Evolutionary conservation across 2,797 vertebrate species (phyloP), one percentile per base, ranked within the genome.

Genomic region (Chelon auratus): DNA sequence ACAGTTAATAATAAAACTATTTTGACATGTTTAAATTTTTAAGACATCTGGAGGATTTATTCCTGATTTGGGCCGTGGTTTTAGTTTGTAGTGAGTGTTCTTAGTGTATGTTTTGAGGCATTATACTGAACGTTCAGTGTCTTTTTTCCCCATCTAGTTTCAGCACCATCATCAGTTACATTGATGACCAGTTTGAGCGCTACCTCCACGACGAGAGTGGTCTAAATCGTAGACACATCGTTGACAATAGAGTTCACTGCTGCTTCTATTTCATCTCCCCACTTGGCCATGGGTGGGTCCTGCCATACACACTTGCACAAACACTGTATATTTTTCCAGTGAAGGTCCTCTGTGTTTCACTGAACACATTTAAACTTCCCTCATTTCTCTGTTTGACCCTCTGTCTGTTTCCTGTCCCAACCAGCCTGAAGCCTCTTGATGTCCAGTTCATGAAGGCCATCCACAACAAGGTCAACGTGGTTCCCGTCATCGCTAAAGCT

Each of bases 251-350:
- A 4, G 97, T 99, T 76, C 98, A 99, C 86, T 99, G 98, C 90
- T 99, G 98, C 91, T 99, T 99, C 90, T 99, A 99, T 86, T 99
- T 99, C 82, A 98, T 99, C 84, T 99, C 98, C 8, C 97, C 98
- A 0, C 96, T 99, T 43, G 97, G 98, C n/a, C 98, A 99, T 0
- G 98, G 98, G 98, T 99, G 85, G 72, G 94, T 75, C 17, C 42
- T 33, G 13, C n/a, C 24, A 1, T 2, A n/a, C n/a, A 30, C 6
- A 0, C 52, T 20, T 3, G 1, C 7, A 68, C 43, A 48, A 12
- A 20, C 9, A 26, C 45, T 30, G 7, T 52, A 5, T 14, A 3
- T 5, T 0, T 9, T 55, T 37, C 12, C 39, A 9, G 13, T 24
- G 1, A 40, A 11, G 6, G 58, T 65, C 12, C 1, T 54, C 9